Evolutionary conservation across 2,797 vertebrate genomes (phyloP).

Genomic region (Amblyraja radiata): DNA sequence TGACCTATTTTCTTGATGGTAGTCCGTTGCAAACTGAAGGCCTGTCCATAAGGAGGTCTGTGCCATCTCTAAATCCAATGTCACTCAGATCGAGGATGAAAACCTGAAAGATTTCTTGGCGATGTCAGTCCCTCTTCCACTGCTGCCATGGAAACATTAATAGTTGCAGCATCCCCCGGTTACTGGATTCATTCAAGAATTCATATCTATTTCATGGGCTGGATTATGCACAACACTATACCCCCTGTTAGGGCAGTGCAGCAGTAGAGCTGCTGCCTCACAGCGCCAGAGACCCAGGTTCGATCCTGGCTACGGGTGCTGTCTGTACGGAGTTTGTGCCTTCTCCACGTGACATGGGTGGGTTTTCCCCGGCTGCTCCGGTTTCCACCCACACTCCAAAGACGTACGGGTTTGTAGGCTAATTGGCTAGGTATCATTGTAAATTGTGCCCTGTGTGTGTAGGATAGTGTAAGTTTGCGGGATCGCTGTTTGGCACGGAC

Average conservation of each 20-base stretch:
- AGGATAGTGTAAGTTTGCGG: too few relatives aligned
- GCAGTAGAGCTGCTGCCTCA: too few relatives aligned
- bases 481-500: too few relatives aligned
- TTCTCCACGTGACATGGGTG: too few relatives aligned
- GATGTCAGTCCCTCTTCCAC: neutral
- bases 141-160: constrained; percentile 6
- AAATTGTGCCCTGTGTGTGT: too few relatives aligned
- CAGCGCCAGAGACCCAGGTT: too few relatives aligned
- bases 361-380: too few relatives aligned
- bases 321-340: too few relatives aligned
- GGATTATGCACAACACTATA: neutral
- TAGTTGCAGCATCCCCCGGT: neutral
- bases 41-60: neutral
- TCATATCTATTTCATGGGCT: neutral
- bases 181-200: constrained; percentile 11
- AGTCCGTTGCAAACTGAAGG: neutral
- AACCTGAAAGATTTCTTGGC: neutral
- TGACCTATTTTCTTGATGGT: neutral
- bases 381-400: too few relatives aligned
- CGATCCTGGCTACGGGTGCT: too few relatives aligned
- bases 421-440: too few relatives aligned
- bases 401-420: too few relatives aligned
- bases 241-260: neutral
- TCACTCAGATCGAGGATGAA: constrained; percentile 2
- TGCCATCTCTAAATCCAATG: neutral